Base-by-base conservation (phyloP, 2,113 vertebrate species). In the Rhinoderma darwinii region DNA sequence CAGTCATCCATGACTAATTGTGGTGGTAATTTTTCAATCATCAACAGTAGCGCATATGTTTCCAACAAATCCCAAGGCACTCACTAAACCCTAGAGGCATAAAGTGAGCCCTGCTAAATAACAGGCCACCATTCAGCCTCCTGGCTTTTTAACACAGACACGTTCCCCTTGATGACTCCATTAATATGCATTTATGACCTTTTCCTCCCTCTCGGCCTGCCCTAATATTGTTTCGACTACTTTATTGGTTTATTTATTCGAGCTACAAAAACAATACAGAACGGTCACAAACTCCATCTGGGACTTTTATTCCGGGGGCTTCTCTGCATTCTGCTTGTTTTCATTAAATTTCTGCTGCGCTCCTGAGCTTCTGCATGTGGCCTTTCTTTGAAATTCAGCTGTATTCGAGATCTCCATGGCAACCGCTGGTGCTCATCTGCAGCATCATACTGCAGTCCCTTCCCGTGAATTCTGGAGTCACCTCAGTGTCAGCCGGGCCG, bases 41-140 rank as follows among this genome's bases (percentile, higher is more conserved):
- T 98, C 98, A 98, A 94, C 93, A 95, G 95, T 91, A 92, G 92
- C 95, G 76, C 97, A 99, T 97, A 98, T 98, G 97, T 93, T 96
- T 93, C 89, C 91, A 90, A 94, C 95, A 92, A 93, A 94, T 95
- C 95, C 94, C 94, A 88, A 61, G 92, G 89, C 92, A 92, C 94
- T 91, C 90, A 84, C 88, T 87, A 92, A 86, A 75, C 90, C 93
- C 93, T 37, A 25, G 90, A 56, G 94, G 93, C 93, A 90, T 89
- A 89, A 81, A 59, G 90, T 56, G 79, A 90, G 86, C 88, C 47
- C 90, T 88, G 88, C 90, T 89, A 88, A 90, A 93, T 92, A 91
- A 94, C 56, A 93, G 92, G 90, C 90, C 83, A 73, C 54, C 32
- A 82, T 86, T 25, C 11, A 89, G 2, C 37, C 44, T 22, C 17